Percentiles rank a stretch among this genome's conserved stretches.
Evolutionary conservation across 1,140 invertebrate species (phyloP).

Genomic region (Grapholita molesta): DNA sequence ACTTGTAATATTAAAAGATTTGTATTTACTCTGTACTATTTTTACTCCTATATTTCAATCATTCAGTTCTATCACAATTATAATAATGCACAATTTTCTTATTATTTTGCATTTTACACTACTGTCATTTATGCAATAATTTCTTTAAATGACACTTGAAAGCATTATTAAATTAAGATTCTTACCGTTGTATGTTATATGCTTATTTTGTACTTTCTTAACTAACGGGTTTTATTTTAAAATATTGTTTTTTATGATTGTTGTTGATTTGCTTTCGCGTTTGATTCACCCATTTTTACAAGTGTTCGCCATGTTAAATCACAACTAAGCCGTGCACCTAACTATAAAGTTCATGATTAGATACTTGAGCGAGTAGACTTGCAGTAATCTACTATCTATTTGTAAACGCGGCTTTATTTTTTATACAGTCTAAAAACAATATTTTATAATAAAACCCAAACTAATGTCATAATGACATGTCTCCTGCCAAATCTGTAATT

Average conservation of each 20-base stretch:
- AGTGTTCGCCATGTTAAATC: too few species aligned
- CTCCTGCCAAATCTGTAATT: slow-evolving; percentile 46
- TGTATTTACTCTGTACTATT: not conserved
- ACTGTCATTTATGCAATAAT: not conserved
- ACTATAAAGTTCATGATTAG: too few species aligned
- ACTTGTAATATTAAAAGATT: not conserved
- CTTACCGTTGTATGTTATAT: not conserved
- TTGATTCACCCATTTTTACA: not conserved
- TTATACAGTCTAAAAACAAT: not conserved
- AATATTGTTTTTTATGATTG: not conserved
- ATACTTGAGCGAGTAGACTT: not conserved
- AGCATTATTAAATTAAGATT: not conserved
- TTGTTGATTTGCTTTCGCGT: not conserved
- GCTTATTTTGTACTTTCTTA: not conserved
- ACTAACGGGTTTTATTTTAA: not conserved
- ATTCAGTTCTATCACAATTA: not conserved
- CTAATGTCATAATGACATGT: not conserved
- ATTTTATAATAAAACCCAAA: not conserved
- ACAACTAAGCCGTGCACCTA: too few species aligned
- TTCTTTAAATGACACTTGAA: too few species aligned
- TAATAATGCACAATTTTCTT: not conserved
- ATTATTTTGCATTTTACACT: not conserved
- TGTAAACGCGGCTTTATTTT: not conserved
- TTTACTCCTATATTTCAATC: not conserved
- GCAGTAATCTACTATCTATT: not conserved